phyloP scores from a whole-genome alignment of 2,888 invertebrate species.

The Mythimna pallens region DNA sequence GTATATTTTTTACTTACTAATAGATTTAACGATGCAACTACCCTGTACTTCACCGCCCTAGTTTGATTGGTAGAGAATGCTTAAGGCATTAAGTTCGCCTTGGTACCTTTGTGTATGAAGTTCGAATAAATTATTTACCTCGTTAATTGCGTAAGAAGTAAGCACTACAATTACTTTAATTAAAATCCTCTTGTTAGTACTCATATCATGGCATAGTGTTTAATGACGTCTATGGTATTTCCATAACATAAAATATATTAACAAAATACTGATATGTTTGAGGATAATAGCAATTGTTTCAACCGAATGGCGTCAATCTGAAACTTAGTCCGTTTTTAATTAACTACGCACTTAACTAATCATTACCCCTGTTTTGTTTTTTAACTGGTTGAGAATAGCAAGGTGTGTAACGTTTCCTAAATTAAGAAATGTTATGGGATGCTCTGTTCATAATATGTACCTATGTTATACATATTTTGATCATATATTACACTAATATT shows the following conservation, averaged over 20 bases:
- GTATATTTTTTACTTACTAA: too few relatives aligned
- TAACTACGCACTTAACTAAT: slow-evolving; percentile 2
- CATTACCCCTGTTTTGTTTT: slow-evolving; percentile 1
- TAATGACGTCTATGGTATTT: slow-evolving; percentile 65
- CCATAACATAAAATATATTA: slow-evolving; percentile 57
- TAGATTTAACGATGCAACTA: too few relatives aligned
- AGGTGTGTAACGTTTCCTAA: background rate
- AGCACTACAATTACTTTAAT: slow-evolving; percentile 29
- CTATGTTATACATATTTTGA: too few relatives aligned
- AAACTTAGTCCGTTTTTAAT: slow-evolving; percentile 27
- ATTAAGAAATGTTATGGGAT: background rate
- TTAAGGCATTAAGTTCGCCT: too few relatives aligned
- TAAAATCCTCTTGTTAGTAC: slow-evolving; percentile 25
- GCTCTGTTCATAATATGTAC: background rate
- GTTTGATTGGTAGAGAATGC: too few relatives aligned
- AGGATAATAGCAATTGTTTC: slow-evolving; percentile 56
- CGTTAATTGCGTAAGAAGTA: slow-evolving; percentile 27
- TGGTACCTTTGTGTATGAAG: too few relatives aligned
- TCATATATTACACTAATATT: too few relatives aligned
- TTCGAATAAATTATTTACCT: slow-evolving; percentile 34
- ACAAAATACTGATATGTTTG: slow-evolving; percentile 46
- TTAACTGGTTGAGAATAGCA: background rate
- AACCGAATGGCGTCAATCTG: slow-evolving; percentile 33
- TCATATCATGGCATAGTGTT: slow-evolving; percentile 16
- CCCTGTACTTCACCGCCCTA: too few relatives aligned